phyloP scores from a whole-genome alignment of 2,888 invertebrate species.

The Phymatocera aterrima region DNA sequence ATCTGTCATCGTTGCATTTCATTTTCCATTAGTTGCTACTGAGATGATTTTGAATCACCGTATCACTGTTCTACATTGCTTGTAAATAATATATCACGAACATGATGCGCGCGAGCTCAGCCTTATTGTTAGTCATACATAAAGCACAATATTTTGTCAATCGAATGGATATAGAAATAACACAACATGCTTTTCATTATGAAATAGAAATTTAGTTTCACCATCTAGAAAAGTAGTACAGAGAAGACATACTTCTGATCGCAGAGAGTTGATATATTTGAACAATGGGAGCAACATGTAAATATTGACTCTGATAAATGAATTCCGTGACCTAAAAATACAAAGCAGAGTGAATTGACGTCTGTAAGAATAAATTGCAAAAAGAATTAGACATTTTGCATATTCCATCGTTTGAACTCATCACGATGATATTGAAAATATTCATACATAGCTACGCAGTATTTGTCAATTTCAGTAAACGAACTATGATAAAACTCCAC shows the following conservation, averaged over 20 bases:
- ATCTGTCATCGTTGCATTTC: constrained; percentile 12
- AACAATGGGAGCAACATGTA: constrained; percentile 32
- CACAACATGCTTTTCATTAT: constrained; percentile 25
- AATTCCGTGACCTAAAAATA: background rate
- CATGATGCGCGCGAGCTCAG: background rate
- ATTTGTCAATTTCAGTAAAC: background rate
- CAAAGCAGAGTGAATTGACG: background rate
- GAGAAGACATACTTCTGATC: background rate
- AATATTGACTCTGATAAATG: background rate
- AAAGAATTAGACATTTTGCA: background rate
- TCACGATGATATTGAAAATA: no score
- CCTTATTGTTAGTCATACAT: constrained; percentile 1
- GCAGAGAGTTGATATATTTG: background rate
- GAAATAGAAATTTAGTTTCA: constrained; percentile 15
- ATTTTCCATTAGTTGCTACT: constrained; percentile 27
- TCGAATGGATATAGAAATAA: no score
- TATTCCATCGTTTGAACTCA: no score
- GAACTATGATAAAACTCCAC: background rate
- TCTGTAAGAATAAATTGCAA: background rate
- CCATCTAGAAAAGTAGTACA: background rate
- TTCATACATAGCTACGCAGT: background rate
- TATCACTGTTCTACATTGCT: constrained; percentile 1
- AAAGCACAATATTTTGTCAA: background rate
- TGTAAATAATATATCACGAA: constrained; percentile 23
- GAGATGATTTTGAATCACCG: constrained; percentile 30